A percentile compares a stretch with the other conserved stretches of the same genome.
Evolutionary conservation across 64 coral and sea anemone genomes (phyloP).

Genomic region (Actinia tenebrosa): DNA sequence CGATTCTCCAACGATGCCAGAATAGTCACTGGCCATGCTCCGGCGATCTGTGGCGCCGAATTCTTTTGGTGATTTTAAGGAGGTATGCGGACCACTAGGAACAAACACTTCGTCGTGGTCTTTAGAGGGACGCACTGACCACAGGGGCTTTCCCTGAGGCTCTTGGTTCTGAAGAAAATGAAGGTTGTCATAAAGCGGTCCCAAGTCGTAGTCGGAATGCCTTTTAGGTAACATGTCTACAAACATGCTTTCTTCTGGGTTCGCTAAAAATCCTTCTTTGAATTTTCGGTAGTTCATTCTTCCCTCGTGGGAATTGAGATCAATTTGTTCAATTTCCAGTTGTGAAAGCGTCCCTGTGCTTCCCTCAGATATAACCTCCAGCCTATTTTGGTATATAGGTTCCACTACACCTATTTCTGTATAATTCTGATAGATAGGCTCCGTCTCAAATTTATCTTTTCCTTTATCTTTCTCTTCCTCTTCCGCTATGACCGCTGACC

Average conservation of each 20-base stretch:
- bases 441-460: neutral
- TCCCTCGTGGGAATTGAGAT: neutral
- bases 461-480: neutral
- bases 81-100: neutral
- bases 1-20: conserved; percentile 11
- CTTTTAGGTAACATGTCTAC: conserved; percentile 21
- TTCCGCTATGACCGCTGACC: neutral
- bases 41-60: neutral
- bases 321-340: neutral
- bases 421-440: neutral
- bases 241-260: conserved; percentile 8
- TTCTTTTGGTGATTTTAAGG: neutral
- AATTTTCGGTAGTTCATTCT: conserved; percentile 4
- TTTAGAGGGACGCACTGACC: neutral
- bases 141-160: neutral
- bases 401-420: neutral
- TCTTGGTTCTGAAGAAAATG: neutral
- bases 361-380: neutral
- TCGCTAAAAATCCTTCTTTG: neutral
- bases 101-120: conserved; percentile 1
- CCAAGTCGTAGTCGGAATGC: neutral
- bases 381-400: conserved; percentile 4
- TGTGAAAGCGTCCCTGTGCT: neutral
- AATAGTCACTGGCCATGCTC: conserved; percentile 25
- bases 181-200: conserved; percentile 7